Evolutionary conservation across 1,140 invertebrate species (phyloP), one percentile per base, ranked within the genome.

Genomic region (Drosophila rufa): DNA sequence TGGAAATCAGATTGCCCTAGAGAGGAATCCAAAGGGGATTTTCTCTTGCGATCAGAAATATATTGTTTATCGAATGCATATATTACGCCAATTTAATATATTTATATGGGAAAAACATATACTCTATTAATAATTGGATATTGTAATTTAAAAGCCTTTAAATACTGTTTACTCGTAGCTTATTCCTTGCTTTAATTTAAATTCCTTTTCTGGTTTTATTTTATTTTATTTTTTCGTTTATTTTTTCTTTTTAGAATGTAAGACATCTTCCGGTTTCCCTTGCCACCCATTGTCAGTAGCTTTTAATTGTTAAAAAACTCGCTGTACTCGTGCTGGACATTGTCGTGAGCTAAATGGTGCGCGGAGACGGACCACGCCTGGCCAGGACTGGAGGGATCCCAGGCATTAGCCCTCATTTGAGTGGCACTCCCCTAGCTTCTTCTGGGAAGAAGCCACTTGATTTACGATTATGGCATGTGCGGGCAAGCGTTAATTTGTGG

Each of bases 401-500:
- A 46, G 67, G 45, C 42, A 70, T 74, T 71, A 75, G 48, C 40
- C 40, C 40, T 46, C 19, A 17, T 74, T 74, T 55, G 48, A 74
- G 70, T 61, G 42, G 46, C 57, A 51, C 27, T 59, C 19, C 46
- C 15, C 55, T 15, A 42, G 33, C 40, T 27, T 17, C 60, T 27
- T 79, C 40, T 46, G 38, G 30, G n/a, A 46, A 67, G 60, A 42
- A 47, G 51, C 61, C 74, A 78, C 75, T 86, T 86, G 79, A 79
- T 79, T 82, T 66, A 66, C 76, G 65, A 79, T 85, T 75, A 82
- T 86, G 78, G 61, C 68, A 22, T 45, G 82, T 66, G 73, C 60
- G 73, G 56, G 78, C 59, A 61, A 80, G 81, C 82, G 78, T 74
- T 62, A 84, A 84, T 68, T 84, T 85, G 74, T 70, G 47, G 60